These are phyloP conservation scores for Sebastes trivittatus DNA, from an alignment of 2,797 vertebrate genomes.

Conservation along the genomic window DNA sequence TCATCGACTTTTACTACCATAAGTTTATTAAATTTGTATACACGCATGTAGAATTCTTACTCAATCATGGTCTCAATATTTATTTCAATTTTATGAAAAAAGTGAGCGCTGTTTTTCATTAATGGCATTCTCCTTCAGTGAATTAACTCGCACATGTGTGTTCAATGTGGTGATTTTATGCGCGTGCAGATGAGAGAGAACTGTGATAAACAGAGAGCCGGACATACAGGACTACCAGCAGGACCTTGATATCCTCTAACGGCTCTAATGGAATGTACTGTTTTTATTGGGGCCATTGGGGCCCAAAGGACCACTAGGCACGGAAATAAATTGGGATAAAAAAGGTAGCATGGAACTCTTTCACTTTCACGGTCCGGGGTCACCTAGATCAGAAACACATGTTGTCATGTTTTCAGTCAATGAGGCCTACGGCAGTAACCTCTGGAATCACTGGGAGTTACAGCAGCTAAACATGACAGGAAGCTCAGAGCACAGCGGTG, in stretches of 20 bases:
- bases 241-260: slow-evolving; percentile 39
- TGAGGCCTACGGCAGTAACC: not conserved
- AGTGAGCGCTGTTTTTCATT: slow-evolving; percentile 38
- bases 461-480: slow-evolving; percentile 24
- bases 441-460: not conserved
- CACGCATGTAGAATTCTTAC: not conserved
- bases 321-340: not conserved
- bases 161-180: slow-evolving; percentile 33
- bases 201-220: not conserved
- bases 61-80: not conserved
- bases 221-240: slow-evolving; percentile 25
- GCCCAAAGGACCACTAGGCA: slow-evolving; percentile 19
- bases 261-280: slow-evolving; percentile 15
- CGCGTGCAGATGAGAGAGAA: slow-evolving; percentile 43
- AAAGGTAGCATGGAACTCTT: not conserved
- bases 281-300: slow-evolving; percentile 46
- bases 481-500: not conserved
- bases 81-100: not conserved
- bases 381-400: slow-evolving; percentile 46
- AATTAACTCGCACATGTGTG: slow-evolving; percentile 38
- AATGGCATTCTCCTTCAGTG: slow-evolving; percentile 5
- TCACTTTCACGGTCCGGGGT: slow-evolving; percentile 6
- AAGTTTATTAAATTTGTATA: not conserved
- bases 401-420: slow-evolving; percentile 6
- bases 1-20: not conserved